These are phyloP conservation scores for Calliopum simillimum DNA, from an alignment of 2,888 invertebrate species.

Conservation along the genomic window DNA sequence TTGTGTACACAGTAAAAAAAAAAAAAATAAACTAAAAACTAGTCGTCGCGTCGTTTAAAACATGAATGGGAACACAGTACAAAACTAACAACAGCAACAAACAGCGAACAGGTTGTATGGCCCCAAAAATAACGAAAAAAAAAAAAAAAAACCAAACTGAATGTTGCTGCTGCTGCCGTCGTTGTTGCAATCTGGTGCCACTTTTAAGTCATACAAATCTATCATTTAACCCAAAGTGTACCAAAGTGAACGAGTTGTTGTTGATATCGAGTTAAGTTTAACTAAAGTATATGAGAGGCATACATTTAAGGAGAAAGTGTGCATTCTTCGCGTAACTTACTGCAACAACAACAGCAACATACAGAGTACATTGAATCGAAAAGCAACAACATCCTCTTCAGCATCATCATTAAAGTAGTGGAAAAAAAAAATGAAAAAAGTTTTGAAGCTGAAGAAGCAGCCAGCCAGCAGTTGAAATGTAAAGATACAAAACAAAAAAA, in stretches of 20 bases:
- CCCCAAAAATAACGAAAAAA: background rate
- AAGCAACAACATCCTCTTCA: slow-evolving; percentile 26
- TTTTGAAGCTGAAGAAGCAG: slow-evolving; percentile 18
- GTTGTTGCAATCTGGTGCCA: background rate
- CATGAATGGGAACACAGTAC: background rate
- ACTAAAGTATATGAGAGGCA: slow-evolving; percentile 32
- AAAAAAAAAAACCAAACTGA: background rate
- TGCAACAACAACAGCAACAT: slow-evolving; percentile 26
- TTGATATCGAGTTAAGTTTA: background rate
- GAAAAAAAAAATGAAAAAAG: slow-evolving; percentile 9
- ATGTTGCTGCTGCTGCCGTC: background rate
- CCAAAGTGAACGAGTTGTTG: background rate
- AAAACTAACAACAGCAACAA: too few species aligned
- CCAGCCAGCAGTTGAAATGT: too few species aligned
- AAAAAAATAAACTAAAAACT: too few species aligned
- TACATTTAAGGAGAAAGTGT: slow-evolving; percentile 40
- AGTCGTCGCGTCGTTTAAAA: background rate
- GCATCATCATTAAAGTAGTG: slow-evolving; percentile 20
- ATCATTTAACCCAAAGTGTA: slow-evolving; percentile 7
- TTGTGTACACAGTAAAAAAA: too few species aligned
- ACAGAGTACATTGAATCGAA: slow-evolving; percentile 12
- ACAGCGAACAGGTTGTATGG: slow-evolving; percentile 18
- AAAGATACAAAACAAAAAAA: background rate
- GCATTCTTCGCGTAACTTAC: slow-evolving; percentile 34
- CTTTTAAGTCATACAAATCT: slow-evolving; percentile 14